Percentiles rank a stretch among this genome's conserved stretches.
These are phyloP conservation scores for Pilophorus perplexus DNA, from an alignment of 2,888 invertebrate genomes.

Conservation along the genomic window DNA sequence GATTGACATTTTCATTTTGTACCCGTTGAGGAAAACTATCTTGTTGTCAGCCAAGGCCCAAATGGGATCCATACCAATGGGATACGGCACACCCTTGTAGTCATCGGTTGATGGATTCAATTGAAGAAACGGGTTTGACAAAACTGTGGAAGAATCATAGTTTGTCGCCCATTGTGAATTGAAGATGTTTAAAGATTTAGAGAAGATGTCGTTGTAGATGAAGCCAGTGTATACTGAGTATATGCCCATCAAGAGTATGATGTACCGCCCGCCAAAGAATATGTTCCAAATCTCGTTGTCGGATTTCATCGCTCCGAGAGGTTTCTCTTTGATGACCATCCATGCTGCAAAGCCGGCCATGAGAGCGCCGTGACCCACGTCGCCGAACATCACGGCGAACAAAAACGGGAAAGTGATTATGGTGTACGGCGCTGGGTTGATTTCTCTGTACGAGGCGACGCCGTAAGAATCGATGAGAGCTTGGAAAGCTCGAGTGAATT, in stretches of 20 bases:
- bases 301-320: slow-evolving; percentile 79
- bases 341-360: slow-evolving; percentile 92
- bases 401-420: slow-evolving; percentile 97
- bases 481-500: slow-evolving; percentile 94
- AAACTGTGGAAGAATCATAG: slow-evolving; percentile 59
- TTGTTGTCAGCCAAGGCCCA: slow-evolving; percentile 80
- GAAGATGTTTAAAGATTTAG: slow-evolving; percentile 92
- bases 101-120: slow-evolving; percentile 65
- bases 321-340: slow-evolving; percentile 94
- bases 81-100: slow-evolving; percentile 71
- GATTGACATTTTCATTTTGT: slow-evolving; percentile 95
- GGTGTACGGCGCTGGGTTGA: slow-evolving; percentile 95
- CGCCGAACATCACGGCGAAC: slow-evolving; percentile 98
- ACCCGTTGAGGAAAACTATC: slow-evolving; percentile 85
- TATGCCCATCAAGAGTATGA: slow-evolving; percentile 92
- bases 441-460: slow-evolving; percentile 90
- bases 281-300: slow-evolving; percentile 97
- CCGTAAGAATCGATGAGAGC: slow-evolving; percentile 94
- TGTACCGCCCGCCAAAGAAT: slow-evolving; percentile 96
- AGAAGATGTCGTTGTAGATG: slow-evolving; percentile 97
- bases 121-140: slow-evolving; percentile 58
- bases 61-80: slow-evolving; percentile 83
- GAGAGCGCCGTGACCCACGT: slow-evolving; percentile 88
- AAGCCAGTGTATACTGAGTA: slow-evolving; percentile 98
- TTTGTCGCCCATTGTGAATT: slow-evolving; percentile 79